phyloP scores from a whole-genome alignment of 2,797 vertebrate genomes.

The Rhabdophis nuchalis region DNA sequence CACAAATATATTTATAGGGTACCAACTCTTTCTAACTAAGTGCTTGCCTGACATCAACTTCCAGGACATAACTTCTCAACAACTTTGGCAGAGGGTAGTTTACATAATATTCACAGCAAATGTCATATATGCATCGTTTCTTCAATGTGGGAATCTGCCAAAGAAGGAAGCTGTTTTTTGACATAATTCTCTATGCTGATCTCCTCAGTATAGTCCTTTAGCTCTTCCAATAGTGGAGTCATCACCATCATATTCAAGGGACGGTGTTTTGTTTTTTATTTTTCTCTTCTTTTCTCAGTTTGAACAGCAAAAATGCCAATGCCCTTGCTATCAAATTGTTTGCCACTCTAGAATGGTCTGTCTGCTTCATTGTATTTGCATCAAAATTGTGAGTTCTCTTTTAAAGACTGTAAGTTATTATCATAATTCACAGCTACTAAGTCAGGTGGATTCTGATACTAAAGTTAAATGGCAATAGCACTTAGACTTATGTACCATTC shows the following conservation, averaged over 20 bases:
- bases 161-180: background rate
- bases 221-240: background rate
- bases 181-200: background rate
- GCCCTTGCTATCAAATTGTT: background rate
- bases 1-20: background rate
- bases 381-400: background rate
- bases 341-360: background rate
- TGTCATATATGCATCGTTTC: background rate
- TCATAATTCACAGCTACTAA: background rate
- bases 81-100: background rate
- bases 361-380: background rate
- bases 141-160: background rate
- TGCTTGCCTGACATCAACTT: background rate
- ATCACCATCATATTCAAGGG: background rate
- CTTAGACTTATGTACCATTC: background rate
- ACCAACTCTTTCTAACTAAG: background rate
- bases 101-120: background rate
- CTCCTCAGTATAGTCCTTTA: background rate
- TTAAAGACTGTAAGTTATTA: background rate
- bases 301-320: background rate
- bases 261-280: background rate
- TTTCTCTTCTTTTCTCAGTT: background rate
- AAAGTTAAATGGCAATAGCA: background rate
- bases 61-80: background rate
- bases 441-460: conserved; percentile 27